phyloP scores from a whole-genome alignment of 1,140 invertebrate genomes.

The Cherax destructor region DNA sequence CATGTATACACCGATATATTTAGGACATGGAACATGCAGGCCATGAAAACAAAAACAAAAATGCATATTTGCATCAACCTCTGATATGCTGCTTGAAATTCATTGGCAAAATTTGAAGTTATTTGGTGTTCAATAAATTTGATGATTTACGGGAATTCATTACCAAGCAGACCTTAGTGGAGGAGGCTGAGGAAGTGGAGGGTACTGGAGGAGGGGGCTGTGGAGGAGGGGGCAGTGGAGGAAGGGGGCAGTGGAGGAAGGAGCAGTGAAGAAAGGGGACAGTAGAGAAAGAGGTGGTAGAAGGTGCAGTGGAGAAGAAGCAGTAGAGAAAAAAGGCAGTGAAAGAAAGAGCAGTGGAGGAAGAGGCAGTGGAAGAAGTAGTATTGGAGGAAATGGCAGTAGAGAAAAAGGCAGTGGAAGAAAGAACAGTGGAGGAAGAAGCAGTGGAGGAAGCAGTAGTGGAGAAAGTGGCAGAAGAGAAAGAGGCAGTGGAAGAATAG shows the following conservation, averaged over 20 bases:
- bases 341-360: neutral
- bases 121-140: neutral
- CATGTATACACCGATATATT: too few relatives aligned
- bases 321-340: neutral
- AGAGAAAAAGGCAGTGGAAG: too few relatives aligned
- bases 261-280: neutral
- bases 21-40: too few relatives aligned
- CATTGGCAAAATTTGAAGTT: slow-evolving; percentile 1
- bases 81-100: neutral
- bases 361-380: too few relatives aligned
- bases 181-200: neutral
- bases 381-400: too few relatives aligned
- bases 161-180: neutral
- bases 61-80: neutral
- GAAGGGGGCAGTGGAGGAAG: neutral
- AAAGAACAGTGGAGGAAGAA: too few relatives aligned
- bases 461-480: too few relatives aligned
- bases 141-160: neutral
- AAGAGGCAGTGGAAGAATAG: too few relatives aligned
- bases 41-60: neutral
- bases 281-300: neutral
- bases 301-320: neutral
- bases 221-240: neutral
- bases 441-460: too few relatives aligned
- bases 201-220: neutral